phyloP scores from a whole-genome alignment of 2,888 invertebrate genomes.

The Acholoe squamosa region DNA sequence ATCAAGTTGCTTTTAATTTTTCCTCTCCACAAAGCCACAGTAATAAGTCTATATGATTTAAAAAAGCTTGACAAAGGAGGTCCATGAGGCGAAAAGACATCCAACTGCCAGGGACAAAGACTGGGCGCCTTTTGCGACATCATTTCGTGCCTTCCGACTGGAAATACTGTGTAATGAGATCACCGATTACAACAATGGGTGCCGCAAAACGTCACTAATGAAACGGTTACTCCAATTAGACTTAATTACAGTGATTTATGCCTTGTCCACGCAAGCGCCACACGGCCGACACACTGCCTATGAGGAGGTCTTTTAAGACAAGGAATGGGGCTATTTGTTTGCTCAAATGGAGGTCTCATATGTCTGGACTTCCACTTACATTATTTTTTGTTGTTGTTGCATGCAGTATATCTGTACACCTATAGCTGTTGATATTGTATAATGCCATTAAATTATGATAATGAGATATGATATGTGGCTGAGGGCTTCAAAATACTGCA shows the following conservation, averaged over 20 bases:
- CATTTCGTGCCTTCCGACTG: neutral
- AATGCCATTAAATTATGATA: too few relatives aligned
- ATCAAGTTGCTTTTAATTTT: neutral
- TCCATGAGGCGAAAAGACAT: neutral
- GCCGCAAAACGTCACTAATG: conserved; percentile 57
- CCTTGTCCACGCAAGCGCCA: neutral
- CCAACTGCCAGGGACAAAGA: neutral
- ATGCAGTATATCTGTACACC: too few relatives aligned
- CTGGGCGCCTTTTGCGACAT: neutral
- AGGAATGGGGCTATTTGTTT: too few relatives aligned
- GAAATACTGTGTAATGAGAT: neutral
- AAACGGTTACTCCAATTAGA: conserved; percentile 59
- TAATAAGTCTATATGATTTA: conserved; percentile 1
- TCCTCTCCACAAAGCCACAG: neutral
- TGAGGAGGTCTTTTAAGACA: neutral
- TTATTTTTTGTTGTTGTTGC: too few relatives aligned
- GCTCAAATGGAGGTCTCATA: too few relatives aligned
- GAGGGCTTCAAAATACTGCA: too few relatives aligned
- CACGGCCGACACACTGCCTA: neutral
- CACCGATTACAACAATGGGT: conserved; percentile 28
- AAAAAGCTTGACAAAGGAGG: neutral
- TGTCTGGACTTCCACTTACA: too few relatives aligned
- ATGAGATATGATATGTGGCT: too few relatives aligned
- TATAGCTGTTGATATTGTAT: too few relatives aligned
- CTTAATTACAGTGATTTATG: conserved; percentile 60